These are phyloP conservation scores for Pseudochirops cupreus DNA, from an alignment of 2,797 vertebrate genomes.

Conservation along the genomic window DNA sequence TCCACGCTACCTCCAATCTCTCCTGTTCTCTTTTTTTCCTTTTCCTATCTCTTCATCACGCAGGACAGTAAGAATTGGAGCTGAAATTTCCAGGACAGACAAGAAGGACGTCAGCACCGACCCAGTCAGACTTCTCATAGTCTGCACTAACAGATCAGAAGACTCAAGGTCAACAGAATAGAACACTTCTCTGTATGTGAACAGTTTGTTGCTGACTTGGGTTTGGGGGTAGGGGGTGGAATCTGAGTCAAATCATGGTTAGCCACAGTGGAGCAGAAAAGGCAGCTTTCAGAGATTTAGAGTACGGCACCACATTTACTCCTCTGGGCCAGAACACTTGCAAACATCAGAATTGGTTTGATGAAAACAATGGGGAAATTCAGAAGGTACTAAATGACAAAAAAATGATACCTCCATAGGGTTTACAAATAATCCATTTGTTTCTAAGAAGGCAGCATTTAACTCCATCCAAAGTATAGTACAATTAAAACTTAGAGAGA, in stretches of 20 bases:
- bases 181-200: background rate
- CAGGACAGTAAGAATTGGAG: background rate
- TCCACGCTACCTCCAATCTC: background rate
- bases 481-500: background rate
- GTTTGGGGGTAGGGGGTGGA: too few species aligned
- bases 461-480: background rate
- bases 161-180: background rate
- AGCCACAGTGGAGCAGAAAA: background rate
- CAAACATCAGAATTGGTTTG: background rate
- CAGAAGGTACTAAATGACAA: background rate
- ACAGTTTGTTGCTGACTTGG: background rate
- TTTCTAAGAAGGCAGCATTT: background rate
- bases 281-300: background rate
- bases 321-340: background rate
- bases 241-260: background rate
- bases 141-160: background rate
- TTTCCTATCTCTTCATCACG: background rate
- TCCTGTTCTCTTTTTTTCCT: background rate
- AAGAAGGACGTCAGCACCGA: background rate
- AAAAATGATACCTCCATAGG: background rate
- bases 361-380: background rate
- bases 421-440: background rate
- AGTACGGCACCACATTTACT: too few species aligned
- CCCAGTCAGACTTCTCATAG: background rate
- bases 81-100: background rate